Conservation (phyloP, 2,797 vertebrate species). For the Spizella passerina region DNA sequence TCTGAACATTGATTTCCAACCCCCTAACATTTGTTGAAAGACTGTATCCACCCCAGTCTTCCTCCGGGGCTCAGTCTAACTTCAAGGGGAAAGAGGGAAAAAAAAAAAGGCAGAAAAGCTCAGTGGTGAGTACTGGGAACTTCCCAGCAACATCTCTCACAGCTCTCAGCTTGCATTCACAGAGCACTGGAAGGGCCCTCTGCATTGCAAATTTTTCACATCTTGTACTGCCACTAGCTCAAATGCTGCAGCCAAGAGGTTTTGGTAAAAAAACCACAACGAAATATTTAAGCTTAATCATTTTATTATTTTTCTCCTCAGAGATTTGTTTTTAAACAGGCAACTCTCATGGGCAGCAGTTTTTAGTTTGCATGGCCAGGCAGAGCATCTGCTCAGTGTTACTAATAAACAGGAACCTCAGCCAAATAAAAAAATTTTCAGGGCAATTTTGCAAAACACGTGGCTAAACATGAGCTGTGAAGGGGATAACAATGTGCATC, state of each 20-base stretch:
- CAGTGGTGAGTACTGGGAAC: background rate
- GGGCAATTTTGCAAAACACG: background rate
- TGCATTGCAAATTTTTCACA: background rate
- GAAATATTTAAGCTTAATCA: background rate
- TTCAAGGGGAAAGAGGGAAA: background rate
- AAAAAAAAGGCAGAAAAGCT: background rate
- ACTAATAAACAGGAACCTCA: background rate
- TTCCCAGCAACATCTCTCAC: background rate
- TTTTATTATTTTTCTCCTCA: background rate
- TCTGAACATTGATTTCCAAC: background rate
- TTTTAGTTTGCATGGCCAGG: background rate
- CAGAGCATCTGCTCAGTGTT: background rate
- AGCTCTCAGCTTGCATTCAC: background rate
- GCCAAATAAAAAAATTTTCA: background rate
- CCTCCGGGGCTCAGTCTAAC: background rate
- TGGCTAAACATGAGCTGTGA: background rate
- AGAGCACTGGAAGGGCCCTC: background rate
- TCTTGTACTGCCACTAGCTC: background rate
- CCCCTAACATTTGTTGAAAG: background rate
- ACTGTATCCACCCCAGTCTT: background rate
- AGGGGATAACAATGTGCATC: rapidly evolving
- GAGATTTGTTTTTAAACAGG: background rate
- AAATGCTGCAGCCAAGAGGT: background rate
- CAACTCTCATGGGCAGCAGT: background rate
- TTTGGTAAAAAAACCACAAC: background rate